A percentile compares a stretch with the other conserved stretches of the same genome.
These are phyloP conservation scores for Upupa epops DNA, from an alignment of 2,113 vertebrate species.

Conservation along the genomic window DNA sequence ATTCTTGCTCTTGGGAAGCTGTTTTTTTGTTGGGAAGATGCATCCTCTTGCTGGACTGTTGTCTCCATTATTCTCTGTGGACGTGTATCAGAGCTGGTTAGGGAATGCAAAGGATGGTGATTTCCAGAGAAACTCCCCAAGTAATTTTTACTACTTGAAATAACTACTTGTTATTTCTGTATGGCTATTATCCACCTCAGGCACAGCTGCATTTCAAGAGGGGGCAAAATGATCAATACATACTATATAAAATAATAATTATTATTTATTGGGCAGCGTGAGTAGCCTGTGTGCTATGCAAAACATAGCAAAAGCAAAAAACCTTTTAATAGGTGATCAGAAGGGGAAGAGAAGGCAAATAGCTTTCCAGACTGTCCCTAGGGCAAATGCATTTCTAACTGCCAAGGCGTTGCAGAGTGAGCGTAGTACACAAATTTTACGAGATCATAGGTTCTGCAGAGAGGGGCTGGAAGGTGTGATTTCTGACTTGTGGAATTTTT, in stretches of 20 bases:
- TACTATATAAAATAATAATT: slow-evolving; percentile 19
- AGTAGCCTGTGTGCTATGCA: neutral
- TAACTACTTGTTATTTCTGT: slow-evolving; percentile 17
- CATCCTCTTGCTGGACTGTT: neutral
- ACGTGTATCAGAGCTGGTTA: neutral
- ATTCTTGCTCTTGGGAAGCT: neutral
- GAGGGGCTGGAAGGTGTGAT: neutral
- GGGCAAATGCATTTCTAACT: neutral
- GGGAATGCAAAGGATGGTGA: neutral
- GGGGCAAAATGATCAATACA: slow-evolving; percentile 40
- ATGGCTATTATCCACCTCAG: slow-evolving; percentile 2
- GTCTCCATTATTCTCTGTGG: neutral
- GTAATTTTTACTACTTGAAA: slow-evolving; percentile 19
- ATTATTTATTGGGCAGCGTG: neutral
- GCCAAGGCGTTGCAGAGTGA: neutral
- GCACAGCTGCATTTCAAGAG: neutral
- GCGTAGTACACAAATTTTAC: neutral
- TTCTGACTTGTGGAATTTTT: neutral
- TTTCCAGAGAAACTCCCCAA: slow-evolving; percentile 20
- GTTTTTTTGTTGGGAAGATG: neutral
- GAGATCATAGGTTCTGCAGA: neutral
- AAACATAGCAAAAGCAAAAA: slow-evolving; percentile 13
- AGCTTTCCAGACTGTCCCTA: neutral
- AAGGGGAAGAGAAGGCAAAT: neutral
- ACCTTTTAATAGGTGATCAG: neutral